A percentile compares a stretch with the other conserved stretches of the same genome.
Conservation (phyloP, 2,888 invertebrate species). For the Myathropa florea region DNA sequence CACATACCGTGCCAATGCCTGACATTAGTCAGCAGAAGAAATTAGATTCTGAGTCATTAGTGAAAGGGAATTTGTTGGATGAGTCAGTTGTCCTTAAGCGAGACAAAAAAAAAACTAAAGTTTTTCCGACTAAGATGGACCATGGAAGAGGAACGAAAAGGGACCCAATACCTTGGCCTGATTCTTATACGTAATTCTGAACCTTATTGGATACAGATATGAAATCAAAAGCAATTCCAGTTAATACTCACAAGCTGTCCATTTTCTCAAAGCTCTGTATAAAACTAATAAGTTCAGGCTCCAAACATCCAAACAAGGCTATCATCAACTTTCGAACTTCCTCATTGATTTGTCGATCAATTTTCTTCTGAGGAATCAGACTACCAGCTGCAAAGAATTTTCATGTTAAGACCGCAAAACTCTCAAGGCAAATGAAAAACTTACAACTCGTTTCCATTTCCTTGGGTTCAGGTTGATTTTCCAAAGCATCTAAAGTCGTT, state of each 20-base stretch:
- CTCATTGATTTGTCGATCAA: conserved; percentile 87
- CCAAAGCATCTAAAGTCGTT: conserved; percentile 82
- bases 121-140: no score
- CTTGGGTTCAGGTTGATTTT: conserved; percentile 77
- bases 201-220: not conserved
- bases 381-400: conserved; percentile 53
- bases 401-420: not conserved
- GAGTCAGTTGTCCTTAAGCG: no score
- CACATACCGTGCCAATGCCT: no score
- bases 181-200: no score
- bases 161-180: not conserved
- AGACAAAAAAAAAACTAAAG: no score
- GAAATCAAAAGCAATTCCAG: not conserved
- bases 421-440: not conserved
- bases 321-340: conserved; percentile 93
- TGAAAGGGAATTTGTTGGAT: no score
- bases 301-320: conserved; percentile 93
- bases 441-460: conserved; percentile 71
- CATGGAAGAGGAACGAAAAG: no score
- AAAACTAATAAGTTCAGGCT: conserved; percentile 92
- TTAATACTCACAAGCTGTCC: conserved; percentile 90
- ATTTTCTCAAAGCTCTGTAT: conserved; percentile 92
- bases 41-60: no score
- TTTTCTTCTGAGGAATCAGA: conserved; percentile 82
- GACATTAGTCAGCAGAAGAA: no score